Percentiles rank a stretch among this genome's conserved stretches.
Conservation (phyloP, 2,797 vertebrate species). For the Xyrichtys novacula region DNA sequence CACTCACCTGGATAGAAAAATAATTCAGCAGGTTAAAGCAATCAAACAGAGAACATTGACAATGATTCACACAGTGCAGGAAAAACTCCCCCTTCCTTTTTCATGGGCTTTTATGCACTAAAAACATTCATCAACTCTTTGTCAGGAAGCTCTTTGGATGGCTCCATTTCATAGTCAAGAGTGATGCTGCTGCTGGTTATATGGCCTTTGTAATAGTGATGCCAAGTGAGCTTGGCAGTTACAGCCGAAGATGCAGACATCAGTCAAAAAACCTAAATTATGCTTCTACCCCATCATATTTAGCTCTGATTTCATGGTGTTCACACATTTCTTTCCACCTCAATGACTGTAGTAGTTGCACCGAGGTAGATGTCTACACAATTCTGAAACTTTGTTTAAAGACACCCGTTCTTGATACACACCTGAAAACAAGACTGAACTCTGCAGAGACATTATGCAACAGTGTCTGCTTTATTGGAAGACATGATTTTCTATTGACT, state of each 20-base stretch:
- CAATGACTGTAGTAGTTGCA: neutral
- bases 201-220: constrained; percentile 34
- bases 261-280: no score
- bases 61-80: constrained; percentile 43
- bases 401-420: constrained; percentile 4
- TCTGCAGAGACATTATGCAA: constrained; percentile 9
- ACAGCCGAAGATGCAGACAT: constrained; percentile 24
- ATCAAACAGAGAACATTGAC: constrained; percentile 42
- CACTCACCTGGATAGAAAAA: constrained; percentile 38
- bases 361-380: constrained; percentile 1
- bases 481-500: constrained; percentile 4
- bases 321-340: constrained; percentile 8
- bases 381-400: neutral
- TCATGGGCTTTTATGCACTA: constrained; percentile 45
- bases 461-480: neutral
- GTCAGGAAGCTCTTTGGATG: constrained; percentile 46
- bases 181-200: constrained; percentile 46
- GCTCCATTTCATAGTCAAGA: constrained; percentile 40
- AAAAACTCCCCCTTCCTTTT: constrained; percentile 42
- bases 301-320: constrained; percentile 9
- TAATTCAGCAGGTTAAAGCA: constrained; percentile 35
- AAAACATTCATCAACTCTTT: constrained; percentile 57
- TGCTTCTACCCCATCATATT: neutral
- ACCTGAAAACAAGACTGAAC: constrained; percentile 4
- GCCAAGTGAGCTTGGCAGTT: constrained; percentile 44